Evolutionary conservation across 2,888 invertebrate species (phyloP), one percentile per base, ranked within the genome.

Genomic region (Himalopsyche tibetana): DNA sequence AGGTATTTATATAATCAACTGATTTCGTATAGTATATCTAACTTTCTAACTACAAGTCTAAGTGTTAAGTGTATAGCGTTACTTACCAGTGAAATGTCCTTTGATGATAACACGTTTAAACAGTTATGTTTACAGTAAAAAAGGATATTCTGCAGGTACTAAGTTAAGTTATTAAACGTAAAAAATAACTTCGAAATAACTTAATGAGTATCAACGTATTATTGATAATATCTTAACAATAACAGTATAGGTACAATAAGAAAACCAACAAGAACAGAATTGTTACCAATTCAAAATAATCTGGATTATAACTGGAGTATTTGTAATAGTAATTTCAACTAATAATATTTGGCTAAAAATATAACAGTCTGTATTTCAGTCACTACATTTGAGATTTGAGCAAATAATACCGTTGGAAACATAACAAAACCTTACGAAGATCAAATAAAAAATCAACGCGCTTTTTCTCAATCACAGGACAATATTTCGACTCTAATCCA

Each of bases 301-400:
- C 74, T 36, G 74, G 74, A 38, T 19, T 38, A 74, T 74, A 36
- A 74, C 74, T 11, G 74, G 15, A 15, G 74, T 2, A 36, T 38
- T 74, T 8, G 74, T 36, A 74, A 74, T 74, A 74, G 9, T 74
- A 74, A 55, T 55, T 63, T 42, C 81, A 86, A 86, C 86, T 80
- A 86, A 86, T 36, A 84, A 86, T 84, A 86, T 86, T 86, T 86
- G 51, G 80, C 86, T 86, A 86, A 84, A 80, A 82, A 36, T 40
- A 40, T 84, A 86, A 86, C 86, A 86, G 63, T 74, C 40, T 36
- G 38, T 28, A 12, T 74, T 36, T 74, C 74, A 74, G 74, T 38
- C 74, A 74, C 74, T 63, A 19, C 63, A 28, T 19, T 63, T 63
- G 63, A 28, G 36, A 11, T 74, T 74, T 74, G 38, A 38, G 74